Percentiles rank a stretch among this genome's conserved stretches.
These are phyloP conservation scores for Aproaerema taeniolella DNA, from an alignment of 2,888 invertebrate genomes.

Conservation along the genomic window DNA sequence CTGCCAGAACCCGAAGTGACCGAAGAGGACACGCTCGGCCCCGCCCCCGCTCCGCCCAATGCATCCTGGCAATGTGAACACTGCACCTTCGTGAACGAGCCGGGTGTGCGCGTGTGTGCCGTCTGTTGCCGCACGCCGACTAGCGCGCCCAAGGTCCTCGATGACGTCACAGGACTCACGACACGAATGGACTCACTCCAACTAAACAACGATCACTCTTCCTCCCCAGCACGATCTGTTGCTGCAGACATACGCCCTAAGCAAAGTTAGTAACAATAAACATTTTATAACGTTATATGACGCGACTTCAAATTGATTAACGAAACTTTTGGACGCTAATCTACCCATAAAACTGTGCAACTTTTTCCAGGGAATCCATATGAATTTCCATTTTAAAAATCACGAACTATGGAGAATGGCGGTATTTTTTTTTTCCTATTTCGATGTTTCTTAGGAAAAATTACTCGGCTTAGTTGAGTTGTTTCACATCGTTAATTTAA, in stretches of 20 bases:
- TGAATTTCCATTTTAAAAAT: not conserved
- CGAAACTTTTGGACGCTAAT: not conserved
- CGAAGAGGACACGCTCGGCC: conserved; percentile 45
- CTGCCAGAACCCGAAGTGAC: conserved; percentile 27
- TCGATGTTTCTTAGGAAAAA: not conserved
- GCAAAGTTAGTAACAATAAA: conserved; percentile 82
- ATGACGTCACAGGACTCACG: too few relatives aligned
- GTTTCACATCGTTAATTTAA: too few relatives aligned
- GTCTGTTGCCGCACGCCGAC: conserved; percentile 91
- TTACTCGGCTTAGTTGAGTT: not conserved
- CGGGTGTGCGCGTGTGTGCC: conserved; percentile 86
- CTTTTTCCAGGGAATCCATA: too few relatives aligned
- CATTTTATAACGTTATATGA: too few relatives aligned
- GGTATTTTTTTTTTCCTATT: too few relatives aligned
- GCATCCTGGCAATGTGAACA: conserved; percentile 92
- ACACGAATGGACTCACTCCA: too few relatives aligned
- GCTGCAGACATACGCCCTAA: conserved; percentile 43
- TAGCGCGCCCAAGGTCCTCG: conserved; percentile 37
- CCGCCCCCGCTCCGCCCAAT: conserved; percentile 71
- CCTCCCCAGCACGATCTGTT: conserved; percentile 19
- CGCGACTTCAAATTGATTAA: too few relatives aligned
- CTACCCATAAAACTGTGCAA: too few relatives aligned
- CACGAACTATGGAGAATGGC: too few relatives aligned
- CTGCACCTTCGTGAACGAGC: conserved; percentile 92
- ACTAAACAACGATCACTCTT: conserved; percentile 24